phyloP scores from a whole-genome alignment of 2,113 vertebrate species.

The Ifrita kowaldi region DNA sequence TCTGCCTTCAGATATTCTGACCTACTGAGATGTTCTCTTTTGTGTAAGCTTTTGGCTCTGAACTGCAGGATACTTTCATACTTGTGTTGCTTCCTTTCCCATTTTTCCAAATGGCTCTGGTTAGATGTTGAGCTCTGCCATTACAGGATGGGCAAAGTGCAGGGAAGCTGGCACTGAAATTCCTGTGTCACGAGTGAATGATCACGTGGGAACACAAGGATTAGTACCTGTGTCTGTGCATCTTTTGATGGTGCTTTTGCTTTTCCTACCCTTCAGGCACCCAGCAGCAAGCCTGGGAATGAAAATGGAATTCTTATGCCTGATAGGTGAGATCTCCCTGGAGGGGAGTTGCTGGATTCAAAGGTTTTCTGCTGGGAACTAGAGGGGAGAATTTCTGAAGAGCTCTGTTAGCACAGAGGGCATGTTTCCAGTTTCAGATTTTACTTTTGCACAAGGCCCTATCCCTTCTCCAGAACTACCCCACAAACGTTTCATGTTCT shows the following conservation, averaged over 20 bases:
- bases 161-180: background rate
- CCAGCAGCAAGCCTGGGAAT: background rate
- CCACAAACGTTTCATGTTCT: background rate
- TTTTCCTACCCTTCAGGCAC: background rate
- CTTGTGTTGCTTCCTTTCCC: background rate
- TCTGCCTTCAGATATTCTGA: background rate
- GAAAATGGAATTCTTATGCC: background rate
- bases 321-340: background rate
- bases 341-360: background rate
- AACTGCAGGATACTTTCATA: background rate
- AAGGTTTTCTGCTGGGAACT: background rate
- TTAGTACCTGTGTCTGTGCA: background rate
- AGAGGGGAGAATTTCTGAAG: background rate
- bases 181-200: background rate
- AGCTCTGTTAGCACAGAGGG: background rate
- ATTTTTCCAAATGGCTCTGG: background rate
- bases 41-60: background rate
- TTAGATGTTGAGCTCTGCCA: background rate
- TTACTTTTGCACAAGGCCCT: background rate
- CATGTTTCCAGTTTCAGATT: background rate
- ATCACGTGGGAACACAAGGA: background rate
- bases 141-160: background rate
- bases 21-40: background rate
- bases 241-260: background rate
- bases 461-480: conserved; percentile 5